Conservation (phyloP, 2,113 vertebrate genomes). For the Caloenas nicobarica region DNA sequence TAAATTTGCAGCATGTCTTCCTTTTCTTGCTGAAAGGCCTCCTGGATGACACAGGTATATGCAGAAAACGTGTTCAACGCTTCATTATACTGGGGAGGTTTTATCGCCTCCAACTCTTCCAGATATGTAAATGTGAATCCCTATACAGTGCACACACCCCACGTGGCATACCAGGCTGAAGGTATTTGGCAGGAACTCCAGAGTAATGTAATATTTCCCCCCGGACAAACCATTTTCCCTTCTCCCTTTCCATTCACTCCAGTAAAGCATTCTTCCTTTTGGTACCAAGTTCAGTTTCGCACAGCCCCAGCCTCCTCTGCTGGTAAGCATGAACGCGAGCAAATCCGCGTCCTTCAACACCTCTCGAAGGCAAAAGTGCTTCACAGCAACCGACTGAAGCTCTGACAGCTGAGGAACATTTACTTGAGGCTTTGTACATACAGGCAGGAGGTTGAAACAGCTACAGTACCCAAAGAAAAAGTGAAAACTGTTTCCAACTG, state of each 20-base stretch:
- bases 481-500: neutral
- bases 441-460: neutral
- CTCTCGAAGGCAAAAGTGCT: neutral
- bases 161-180: neutral
- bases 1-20: neutral
- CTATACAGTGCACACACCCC: neutral
- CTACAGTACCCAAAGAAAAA: neutral
- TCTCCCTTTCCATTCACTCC: neutral
- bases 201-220: neutral
- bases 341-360: neutral
- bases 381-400: neutral
- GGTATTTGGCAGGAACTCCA: neutral
- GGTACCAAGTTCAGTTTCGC: neutral
- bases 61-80: neutral
- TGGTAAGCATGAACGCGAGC: neutral
- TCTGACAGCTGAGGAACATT: neutral
- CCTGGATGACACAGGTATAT: neutral
- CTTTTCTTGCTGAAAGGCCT: constrained; percentile 21
- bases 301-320: neutral
- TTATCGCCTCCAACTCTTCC: neutral
- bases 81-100: neutral
- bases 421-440: neutral
- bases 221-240: neutral
- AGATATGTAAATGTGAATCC: neutral
- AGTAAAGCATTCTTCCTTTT: neutral